A percentile compares a stretch with the other conserved stretches of the same genome.
These are phyloP conservation scores for Imbricaverruca yamaguchii DNA, from an alignment of 2,888 invertebrate species.

Conservation along the genomic window DNA sequence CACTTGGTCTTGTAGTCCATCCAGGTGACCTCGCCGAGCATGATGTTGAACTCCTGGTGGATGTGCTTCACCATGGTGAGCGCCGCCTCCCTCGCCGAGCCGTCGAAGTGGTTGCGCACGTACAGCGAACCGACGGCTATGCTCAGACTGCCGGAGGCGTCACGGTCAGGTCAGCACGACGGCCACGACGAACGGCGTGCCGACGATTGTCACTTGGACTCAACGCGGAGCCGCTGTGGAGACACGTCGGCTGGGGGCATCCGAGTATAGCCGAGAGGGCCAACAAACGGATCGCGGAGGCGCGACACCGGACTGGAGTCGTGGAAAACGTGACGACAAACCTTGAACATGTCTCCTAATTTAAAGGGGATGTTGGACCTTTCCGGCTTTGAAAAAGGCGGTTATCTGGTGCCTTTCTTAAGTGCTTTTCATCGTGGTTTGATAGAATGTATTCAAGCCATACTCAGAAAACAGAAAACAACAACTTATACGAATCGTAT, in stretches of 20 bases:
- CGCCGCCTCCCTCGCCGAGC: constrained; percentile 72
- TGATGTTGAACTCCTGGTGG: constrained; percentile 68
- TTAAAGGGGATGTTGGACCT: no score
- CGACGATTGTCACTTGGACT: background rate
- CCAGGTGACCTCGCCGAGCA: constrained; percentile 72
- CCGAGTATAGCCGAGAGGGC: background rate
- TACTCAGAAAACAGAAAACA: no score
- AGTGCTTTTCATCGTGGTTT: no score
- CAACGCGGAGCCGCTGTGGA: no score
- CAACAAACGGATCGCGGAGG: background rate
- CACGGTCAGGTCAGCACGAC: background rate
- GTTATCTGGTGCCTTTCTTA: no score
- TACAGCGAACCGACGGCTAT: constrained; percentile 64
- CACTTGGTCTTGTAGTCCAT: constrained; percentile 75
- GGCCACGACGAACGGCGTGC: background rate
- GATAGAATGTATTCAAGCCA: no score
- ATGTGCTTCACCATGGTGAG: constrained; percentile 83
- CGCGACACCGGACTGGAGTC: background rate
- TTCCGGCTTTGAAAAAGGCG: no score
- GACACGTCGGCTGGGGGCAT: background rate
- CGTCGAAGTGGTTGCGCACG: constrained; percentile 77
- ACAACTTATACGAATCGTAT: no score
- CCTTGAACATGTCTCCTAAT: no score
- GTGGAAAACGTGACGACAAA: no score
- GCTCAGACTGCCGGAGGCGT: constrained; percentile 38